Base-by-base conservation (phyloP, 2,797 vertebrate genomes). In the Chaetodon trifasciatus region DNA sequence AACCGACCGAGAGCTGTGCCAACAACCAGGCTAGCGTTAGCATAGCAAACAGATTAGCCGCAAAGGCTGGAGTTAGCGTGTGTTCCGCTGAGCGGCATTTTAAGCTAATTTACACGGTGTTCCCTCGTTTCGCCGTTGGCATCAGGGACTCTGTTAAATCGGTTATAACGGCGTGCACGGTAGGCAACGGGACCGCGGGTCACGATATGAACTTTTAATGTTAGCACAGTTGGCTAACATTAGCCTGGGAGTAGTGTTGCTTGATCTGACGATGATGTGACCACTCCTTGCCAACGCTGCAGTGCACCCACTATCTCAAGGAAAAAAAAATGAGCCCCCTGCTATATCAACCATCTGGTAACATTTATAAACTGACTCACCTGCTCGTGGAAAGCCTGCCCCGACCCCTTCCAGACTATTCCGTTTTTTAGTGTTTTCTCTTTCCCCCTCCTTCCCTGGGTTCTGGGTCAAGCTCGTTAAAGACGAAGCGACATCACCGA, bases 281-380 rank as follows among this genome's bases (percentile, higher is more conserved):
- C 94, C 94, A 95, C 94, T 95, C 94, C 94, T 95, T 94, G 88
- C 90, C 91, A 93, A 89, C 93, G 90, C 90, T 91, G 92, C 93
- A 91, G 82, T 89, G 85, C 76, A 82, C 37, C 78, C 72, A 37
- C 35, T 89, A 83, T 76, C 60, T 69, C 42, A 16, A 28, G 10
- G 2, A 4, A 0, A 35, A 62, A 0, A 28, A 63, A 55, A 37
- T 39, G 6, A 37, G 17, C 5, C 21, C 52, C 19, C 35, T 11
- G 15, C 13, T 24, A 10, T 17, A 32, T 13, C 8, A 63, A 32
- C 21, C 55, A 44, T 61, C 24, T 46, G 37, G 0, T 13, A 24
- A 19, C 17, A 24, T 53, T 55, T 49, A n/a, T 3, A 1, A 47
- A 72, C 49, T 17, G 12, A 85, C 91, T 91, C 80, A 94, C 93